Conservation (phyloP, 1,140 invertebrate species). For the Homarus americanus region DNA sequence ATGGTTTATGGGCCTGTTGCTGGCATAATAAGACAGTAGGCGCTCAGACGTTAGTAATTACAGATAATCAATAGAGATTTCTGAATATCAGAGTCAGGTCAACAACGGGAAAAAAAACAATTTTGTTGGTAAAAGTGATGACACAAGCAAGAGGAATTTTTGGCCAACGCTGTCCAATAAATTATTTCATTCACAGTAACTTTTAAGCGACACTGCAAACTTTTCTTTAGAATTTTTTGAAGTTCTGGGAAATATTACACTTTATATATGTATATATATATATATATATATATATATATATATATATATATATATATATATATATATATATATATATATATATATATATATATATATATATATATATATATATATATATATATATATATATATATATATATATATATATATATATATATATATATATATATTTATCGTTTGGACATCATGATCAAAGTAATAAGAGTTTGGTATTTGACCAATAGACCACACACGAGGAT, state of each 20-base stretch:
- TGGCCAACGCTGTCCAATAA: not conserved
- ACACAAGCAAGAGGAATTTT: not conserved
- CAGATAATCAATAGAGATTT: not conserved
- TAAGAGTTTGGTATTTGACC: too few species aligned
- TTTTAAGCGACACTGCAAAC: not conserved
- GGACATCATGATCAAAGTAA: too few species aligned
- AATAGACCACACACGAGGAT: too few species aligned
- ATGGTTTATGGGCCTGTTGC: not conserved
- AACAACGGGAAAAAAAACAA: not conserved
- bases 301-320: too few species aligned
- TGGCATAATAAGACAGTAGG: not conserved
- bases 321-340: too few species aligned
- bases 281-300: too few species aligned
- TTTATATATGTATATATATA: not conserved
- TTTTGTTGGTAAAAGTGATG: not conserved
- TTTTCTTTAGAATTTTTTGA: not conserved
- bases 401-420: too few species aligned
- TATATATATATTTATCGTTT: too few species aligned
- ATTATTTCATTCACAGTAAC: slow-evolving; percentile 11
- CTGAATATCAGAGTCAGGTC: not conserved
- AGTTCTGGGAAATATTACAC: not conserved
- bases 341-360: too few species aligned
- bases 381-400: too few species aligned
- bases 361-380: too few species aligned
- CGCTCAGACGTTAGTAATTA: not conserved